Evolutionary conservation across 2,797 vertebrate species (phyloP).

Genomic region (Serranus cabrilla): DNA sequence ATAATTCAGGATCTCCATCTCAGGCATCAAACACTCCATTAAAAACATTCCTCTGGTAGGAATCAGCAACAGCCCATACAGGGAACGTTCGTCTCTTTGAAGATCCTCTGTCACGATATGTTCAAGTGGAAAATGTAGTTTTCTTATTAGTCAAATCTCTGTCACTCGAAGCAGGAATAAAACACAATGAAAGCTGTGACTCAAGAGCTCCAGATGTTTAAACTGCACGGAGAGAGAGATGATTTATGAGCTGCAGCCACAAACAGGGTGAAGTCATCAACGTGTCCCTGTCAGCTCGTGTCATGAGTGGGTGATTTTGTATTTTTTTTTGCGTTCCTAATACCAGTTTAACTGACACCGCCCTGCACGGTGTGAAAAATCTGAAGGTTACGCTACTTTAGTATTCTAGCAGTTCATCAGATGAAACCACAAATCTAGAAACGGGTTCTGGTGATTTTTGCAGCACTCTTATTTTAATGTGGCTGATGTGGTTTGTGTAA

Average conservation of each 20-base stretch:
- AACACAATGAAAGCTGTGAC: conserved; percentile 25
- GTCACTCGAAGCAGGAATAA: conserved; percentile 16
- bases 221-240: conserved; percentile 2
- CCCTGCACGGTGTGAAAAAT: background rate
- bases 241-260: conserved; percentile 44
- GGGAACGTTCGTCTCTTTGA: conserved; percentile 50
- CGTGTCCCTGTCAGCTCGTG: conserved; percentile 11
- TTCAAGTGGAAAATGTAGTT: conserved; percentile 37
- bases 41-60: conserved; percentile 59
- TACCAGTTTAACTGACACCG: background rate
- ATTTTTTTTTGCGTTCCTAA: conserved; percentile 12
- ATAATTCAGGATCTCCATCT: conserved; percentile 21
- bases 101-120: conserved; percentile 49
- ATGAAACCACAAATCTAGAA: conserved; percentile 23
- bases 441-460: conserved; percentile 21
- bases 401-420: conserved; percentile 30
- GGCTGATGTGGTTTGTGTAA: conserved; percentile 44
- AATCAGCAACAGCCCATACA: conserved; percentile 27
- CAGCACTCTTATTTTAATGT: conserved; percentile 33
- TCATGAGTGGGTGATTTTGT: background rate
- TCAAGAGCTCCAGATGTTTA: conserved; percentile 50
- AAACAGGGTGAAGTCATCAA: conserved; percentile 42
- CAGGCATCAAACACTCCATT: conserved; percentile 42
- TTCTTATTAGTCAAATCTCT: conserved; percentile 29
- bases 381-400: background rate